Evolutionary conservation across 2,797 vertebrate species (phyloP), one percentile per base, ranked within the genome.

Genomic region (Paguma larvata): DNA sequence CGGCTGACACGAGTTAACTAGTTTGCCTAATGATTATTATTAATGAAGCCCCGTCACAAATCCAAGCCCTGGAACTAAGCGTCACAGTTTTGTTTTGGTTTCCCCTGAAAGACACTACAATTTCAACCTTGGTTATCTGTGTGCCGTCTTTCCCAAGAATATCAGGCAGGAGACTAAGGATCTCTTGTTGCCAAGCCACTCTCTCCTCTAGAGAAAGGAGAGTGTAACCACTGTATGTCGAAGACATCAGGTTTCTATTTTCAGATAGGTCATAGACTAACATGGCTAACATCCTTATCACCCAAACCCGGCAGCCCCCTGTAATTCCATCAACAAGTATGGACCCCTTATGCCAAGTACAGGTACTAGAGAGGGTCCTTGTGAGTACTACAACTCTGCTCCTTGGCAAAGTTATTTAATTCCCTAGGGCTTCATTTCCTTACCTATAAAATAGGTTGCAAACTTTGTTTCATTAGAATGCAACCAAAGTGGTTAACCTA

Each of bases 11-110:
- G 21, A 85, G 13, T 86, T 72, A 72, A 46, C 23, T 87, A 67
- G 11, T 53, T 96, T 91, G 56, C 9, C 27, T 41, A 91, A 53
- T 41, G 5, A 95, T 46, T 72, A 88, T 93, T 34, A 85, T 65
- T 93, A 75, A 84, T 78, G 6, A 77, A 90, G 10, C 4, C 65
- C 34, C 79, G 8, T 83, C 48, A 68, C 19, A 80, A 67, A 63
- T 32, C 12, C 53, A 96, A 89, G 30, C n/a, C 23, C 70, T 70
- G 32, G 44, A 44, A 48, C 6, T 34, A 46, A 84, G 21, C 12
- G 85, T 59, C 18, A 73, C 14, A 30, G 56, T 41, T 25, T 92
- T 75, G 12, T 27, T 63, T 30, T 63, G 62, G 15, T 46, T 34
- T 44, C 12, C 15, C 73, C 27, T 86, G 7, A 13, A 96, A 72